A percentile compares a stretch with the other conserved stretches of the same genome.
Evolutionary conservation across 2,888 invertebrate genomes (phyloP).

Genomic region (Laspeyria flexula): DNA sequence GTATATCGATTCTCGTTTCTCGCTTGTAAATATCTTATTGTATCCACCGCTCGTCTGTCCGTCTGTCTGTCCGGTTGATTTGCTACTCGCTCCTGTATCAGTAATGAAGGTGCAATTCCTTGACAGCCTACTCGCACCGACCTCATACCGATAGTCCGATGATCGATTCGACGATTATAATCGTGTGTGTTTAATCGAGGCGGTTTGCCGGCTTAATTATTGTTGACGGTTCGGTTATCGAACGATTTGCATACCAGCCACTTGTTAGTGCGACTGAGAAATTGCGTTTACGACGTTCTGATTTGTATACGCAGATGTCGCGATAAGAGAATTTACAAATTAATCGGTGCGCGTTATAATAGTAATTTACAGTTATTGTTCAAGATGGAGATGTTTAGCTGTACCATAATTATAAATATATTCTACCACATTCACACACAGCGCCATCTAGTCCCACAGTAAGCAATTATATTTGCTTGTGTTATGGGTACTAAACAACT

Average conservation of each 20-base stretch:
- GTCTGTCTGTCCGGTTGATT: constrained; percentile 72
- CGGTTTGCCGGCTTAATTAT: constrained; percentile 59
- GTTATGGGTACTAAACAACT: no score
- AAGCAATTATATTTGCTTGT: no score
- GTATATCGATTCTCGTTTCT: constrained; percentile 54
- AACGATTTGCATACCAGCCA: constrained; percentile 37
- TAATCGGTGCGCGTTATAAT: constrained; percentile 10
- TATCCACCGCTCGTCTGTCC: constrained; percentile 69
- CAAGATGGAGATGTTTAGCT: constrained; percentile 9
- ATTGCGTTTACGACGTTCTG: constrained; percentile 18
- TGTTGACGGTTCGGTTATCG: constrained; percentile 49
- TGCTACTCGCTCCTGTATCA: constrained; percentile 74
- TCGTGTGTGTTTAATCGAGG: constrained; percentile 57
- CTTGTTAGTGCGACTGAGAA: constrained; percentile 38
- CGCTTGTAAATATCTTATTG: constrained; percentile 77
- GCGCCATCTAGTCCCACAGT: no score
- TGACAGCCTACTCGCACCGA: constrained; percentile 66
- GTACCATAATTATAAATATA: not conserved
- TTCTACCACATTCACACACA: no score
- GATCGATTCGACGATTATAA: constrained; percentile 71
- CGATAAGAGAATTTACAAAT: constrained; percentile 17
- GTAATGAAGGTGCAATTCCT: constrained; percentile 72
- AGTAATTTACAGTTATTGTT: constrained; percentile 14
- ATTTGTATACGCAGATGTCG: constrained; percentile 16
- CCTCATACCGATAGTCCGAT: constrained; percentile 65